A percentile compares a stretch with the other conserved stretches of the same genome.
phyloP scores from a whole-genome alignment of 2,113 vertebrate genomes.

The Falcunculus frontatus region DNA sequence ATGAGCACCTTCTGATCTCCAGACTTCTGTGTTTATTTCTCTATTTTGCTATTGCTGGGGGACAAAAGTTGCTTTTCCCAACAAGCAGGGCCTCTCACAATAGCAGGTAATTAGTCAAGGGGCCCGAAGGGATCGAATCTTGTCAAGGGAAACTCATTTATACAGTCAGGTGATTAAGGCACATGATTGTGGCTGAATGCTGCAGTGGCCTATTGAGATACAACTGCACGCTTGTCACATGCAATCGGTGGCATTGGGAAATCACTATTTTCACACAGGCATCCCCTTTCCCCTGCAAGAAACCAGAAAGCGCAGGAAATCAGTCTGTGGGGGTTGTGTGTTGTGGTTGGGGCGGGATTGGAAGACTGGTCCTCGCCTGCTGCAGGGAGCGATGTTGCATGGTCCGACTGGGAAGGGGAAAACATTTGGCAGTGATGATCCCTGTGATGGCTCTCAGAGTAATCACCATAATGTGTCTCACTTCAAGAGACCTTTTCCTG shows the following conservation, averaged over 20 bases:
- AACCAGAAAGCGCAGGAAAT: not conserved
- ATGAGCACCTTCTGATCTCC: conserved; percentile 7
- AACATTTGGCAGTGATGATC: not conserved
- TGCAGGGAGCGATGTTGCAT: not conserved
- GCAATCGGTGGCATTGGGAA: not conserved
- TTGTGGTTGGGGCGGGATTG: not conserved
- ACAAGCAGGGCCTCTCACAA: conserved; percentile 33
- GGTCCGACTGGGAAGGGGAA: not conserved
- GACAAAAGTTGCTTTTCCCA: conserved; percentile 28
- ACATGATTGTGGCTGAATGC: conserved; percentile 31
- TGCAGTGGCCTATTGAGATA: conserved; percentile 5
- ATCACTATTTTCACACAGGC: not conserved
- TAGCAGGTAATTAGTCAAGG: conserved; percentile 62
- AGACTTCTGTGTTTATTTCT: conserved; percentile 36
- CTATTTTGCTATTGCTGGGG: conserved; percentile 20
- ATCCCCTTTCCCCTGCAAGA: not conserved
- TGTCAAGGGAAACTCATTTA: conserved; percentile 58
- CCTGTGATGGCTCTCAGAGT: not conserved
- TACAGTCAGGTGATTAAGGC: conserved; percentile 54
- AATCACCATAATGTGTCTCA: not conserved
- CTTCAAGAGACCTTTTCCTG: not conserved
- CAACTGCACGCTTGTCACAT: not conserved
- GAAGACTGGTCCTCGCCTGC: accelerated
- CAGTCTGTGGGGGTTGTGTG: not conserved
- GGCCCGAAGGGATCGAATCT: conserved; percentile 37